Evolutionary conservation across 2,888 invertebrate species (phyloP).

Genomic region (Cryptophagus acutangulus): DNA sequence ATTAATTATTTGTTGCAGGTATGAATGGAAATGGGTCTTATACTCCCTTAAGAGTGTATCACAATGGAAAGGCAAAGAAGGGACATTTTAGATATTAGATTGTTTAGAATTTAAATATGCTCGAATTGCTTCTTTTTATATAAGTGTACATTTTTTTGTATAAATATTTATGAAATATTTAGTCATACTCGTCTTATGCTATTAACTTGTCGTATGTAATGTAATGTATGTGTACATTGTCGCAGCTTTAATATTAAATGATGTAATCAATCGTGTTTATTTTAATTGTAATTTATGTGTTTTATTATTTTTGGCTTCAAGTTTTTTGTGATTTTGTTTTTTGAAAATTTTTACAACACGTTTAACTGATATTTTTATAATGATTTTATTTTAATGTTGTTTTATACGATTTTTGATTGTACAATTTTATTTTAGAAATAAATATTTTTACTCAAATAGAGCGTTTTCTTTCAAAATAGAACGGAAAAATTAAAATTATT

Average conservation of each 20-base stretch:
- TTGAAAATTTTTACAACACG: neutral
- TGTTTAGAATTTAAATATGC: neutral
- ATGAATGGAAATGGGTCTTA: constrained; percentile 65
- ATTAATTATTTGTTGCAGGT: constrained; percentile 44
- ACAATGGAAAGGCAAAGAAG: constrained; percentile 74
- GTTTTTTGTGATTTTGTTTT: neutral
- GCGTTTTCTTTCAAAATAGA: too few species aligned
- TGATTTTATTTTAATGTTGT: neutral
- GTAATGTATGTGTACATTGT: neutral
- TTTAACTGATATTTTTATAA: neutral
- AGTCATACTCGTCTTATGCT: neutral
- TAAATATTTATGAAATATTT: neutral
- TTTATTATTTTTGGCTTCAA: neutral
- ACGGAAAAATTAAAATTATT: too few species aligned
- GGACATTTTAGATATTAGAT: constrained; percentile 75
- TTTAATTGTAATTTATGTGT: constrained; percentile 2
- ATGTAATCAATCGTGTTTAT: neutral
- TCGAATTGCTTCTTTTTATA: too few species aligned
- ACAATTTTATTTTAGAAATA: neutral
- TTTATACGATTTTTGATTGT: neutral
- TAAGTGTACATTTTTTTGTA: constrained; percentile 1
- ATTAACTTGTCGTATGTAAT: neutral
- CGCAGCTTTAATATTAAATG: neutral
- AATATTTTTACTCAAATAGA: too few species aligned
- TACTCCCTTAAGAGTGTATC: constrained; percentile 74